These are phyloP conservation scores for Zapornia atra DNA, from an alignment of 2,113 vertebrate genomes.

Conservation along the genomic window DNA sequence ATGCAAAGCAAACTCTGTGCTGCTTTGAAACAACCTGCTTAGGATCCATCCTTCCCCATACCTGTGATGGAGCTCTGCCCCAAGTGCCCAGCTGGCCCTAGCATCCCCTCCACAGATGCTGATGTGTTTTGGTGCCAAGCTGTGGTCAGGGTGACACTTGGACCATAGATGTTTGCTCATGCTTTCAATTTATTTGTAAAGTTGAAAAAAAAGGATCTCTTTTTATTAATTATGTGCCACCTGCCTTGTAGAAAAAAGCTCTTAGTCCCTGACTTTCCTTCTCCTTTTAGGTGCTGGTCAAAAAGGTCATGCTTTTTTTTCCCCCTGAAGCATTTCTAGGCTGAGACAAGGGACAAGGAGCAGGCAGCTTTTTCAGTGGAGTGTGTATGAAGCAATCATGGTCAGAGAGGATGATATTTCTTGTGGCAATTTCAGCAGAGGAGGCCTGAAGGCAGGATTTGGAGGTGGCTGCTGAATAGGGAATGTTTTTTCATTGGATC, in stretches of 20 bases:
- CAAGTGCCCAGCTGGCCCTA: not conserved
- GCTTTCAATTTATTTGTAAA: not conserved
- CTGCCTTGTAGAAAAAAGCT: not conserved
- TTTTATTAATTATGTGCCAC: not conserved
- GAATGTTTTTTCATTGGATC: not conserved
- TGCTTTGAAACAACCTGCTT: not conserved
- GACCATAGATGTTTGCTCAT: not conserved
- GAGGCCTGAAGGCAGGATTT: not conserved
- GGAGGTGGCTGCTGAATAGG: not conserved
- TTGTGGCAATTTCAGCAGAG: not conserved
- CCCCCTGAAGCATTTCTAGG: not conserved
- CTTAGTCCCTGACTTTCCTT: not conserved
- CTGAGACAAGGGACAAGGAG: not conserved
- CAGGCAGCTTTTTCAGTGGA: fast-evolving
- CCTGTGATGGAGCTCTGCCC: not conserved
- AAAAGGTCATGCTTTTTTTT: not conserved
- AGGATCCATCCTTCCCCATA: not conserved
- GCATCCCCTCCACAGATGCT: not conserved
- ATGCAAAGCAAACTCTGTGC: not conserved
- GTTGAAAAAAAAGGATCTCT: not conserved
- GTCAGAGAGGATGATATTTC: not conserved
- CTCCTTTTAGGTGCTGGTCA: not conserved
- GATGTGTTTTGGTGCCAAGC: not conserved
- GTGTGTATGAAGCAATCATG: not conserved
- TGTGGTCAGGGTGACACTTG: not conserved